A percentile compares a stretch with the other conserved stretches of the same genome.
phyloP scores from a whole-genome alignment of 1,140 invertebrate genomes.

The Bombus haemorrhoidalis region DNA sequence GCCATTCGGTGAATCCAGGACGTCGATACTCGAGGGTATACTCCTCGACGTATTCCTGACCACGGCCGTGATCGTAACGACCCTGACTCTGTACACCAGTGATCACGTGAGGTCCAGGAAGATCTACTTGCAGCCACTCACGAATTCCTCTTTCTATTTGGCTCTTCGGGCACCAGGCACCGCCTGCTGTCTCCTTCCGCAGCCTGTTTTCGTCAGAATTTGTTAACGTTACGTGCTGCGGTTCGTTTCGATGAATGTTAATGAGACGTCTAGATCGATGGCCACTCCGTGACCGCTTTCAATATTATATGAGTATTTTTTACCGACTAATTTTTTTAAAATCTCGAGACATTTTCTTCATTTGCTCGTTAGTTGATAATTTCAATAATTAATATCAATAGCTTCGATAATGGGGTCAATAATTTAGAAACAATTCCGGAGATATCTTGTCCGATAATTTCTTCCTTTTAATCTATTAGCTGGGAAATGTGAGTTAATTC shows the following conservation, averaged over 20 bases:
- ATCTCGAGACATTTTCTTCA: too few species aligned
- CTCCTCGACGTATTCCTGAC: constrained; percentile 89
- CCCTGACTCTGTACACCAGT: constrained; percentile 91
- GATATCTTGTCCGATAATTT: too few species aligned
- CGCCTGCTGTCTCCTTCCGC: constrained; percentile 88
- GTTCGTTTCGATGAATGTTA: neutral
- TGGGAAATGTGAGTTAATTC: too few species aligned
- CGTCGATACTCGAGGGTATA: constrained; percentile 90
- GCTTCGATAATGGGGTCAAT: too few species aligned
- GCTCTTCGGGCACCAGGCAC: constrained; percentile 92
- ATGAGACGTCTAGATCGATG: neutral
- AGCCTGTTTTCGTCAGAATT: constrained; percentile 83
- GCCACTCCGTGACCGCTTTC: neutral
- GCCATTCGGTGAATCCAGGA: constrained; percentile 85
- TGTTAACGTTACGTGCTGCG: neutral
- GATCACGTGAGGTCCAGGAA: constrained; percentile 86
- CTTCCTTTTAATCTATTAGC: too few species aligned
- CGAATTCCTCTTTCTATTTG: constrained; percentile 86
- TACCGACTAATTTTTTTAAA: too few species aligned
- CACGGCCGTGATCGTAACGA: constrained; percentile 90
- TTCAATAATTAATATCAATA: too few species aligned
- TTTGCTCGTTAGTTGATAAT: too few species aligned
- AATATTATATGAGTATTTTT: neutral
- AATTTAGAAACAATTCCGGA: too few species aligned
- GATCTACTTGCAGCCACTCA: constrained; percentile 91